A percentile compares a stretch with the other conserved stretches of the same genome.
Conservation (phyloP, 2,888 invertebrate species). For the Lottia gigantea region DNA sequence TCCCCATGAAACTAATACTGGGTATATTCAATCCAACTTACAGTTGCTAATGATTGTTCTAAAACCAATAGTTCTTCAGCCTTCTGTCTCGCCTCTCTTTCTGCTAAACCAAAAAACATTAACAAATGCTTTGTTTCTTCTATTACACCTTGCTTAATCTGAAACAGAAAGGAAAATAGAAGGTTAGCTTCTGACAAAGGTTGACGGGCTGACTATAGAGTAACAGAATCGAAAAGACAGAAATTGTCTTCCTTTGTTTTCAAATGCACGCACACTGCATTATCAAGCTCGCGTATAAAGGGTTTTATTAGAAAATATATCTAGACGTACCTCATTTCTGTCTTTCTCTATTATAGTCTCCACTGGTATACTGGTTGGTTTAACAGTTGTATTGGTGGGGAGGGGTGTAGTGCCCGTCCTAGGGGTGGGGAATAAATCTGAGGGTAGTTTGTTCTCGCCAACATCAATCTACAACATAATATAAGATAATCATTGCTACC, state of each 20-base stretch:
- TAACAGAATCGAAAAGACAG: too few relatives aligned
- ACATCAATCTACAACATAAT: constrained; percentile 30
- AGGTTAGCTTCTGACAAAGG: too few relatives aligned
- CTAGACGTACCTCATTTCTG: neutral
- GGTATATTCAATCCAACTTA: constrained; percentile 18
- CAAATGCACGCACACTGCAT: too few relatives aligned
- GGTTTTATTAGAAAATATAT: too few relatives aligned
- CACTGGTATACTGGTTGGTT: constrained; percentile 16
- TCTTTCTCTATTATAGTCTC: neutral
- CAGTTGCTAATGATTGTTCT: constrained; percentile 38
- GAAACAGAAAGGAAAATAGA: neutral
- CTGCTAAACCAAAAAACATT: constrained; percentile 40
- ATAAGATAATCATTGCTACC: too few relatives aligned
- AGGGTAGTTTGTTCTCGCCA: constrained; percentile 34
- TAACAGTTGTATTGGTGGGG: neutral
- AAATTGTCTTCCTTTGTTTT: too few relatives aligned
- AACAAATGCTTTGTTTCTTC: constrained; percentile 45
- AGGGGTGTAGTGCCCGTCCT: constrained; percentile 13
- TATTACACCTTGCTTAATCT: constrained; percentile 43
- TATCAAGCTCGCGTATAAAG: too few relatives aligned
- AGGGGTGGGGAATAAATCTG: constrained; percentile 29
- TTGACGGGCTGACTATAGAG: too few relatives aligned
- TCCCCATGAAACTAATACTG: too few relatives aligned
- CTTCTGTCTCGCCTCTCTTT: constrained; percentile 30
- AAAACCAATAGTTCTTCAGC: constrained; percentile 35